Evolutionary conservation across 2,888 invertebrate genomes (phyloP).

Genomic region (Operophtera brumata): DNA sequence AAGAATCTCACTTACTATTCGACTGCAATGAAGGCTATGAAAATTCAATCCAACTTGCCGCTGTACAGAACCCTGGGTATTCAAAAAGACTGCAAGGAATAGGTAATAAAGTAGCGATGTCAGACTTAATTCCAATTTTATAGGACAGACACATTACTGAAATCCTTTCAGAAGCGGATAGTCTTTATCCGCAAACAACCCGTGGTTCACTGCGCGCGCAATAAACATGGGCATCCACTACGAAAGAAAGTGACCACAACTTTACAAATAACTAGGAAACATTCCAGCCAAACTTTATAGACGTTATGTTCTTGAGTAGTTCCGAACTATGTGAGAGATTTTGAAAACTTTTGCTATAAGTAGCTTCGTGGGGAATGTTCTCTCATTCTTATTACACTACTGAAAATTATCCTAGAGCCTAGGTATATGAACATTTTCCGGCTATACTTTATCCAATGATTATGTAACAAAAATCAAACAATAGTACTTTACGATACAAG

Average conservation of each 20-base stretch:
- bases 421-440: no score
- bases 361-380: conserved; percentile 9
- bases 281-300: conserved; percentile 20
- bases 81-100: conserved; percentile 15
- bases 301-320: conserved; percentile 18
- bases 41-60: conserved; percentile 15
- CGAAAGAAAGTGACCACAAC: conserved; percentile 23
- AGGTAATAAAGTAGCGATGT: conserved; percentile 21
- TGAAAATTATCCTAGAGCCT: not conserved
- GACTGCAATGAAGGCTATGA: conserved; percentile 17
- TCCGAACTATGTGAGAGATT: conserved; percentile 11
- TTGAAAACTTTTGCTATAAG: conserved; percentile 7
- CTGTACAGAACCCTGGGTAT: conserved; percentile 11
- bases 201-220: conserved; percentile 20
- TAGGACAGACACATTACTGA: conserved; percentile 29
- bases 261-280: conserved; percentile 22
- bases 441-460: no score
- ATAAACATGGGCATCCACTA: conserved; percentile 27
- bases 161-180: conserved; percentile 33
- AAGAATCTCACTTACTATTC: conserved; percentile 2
- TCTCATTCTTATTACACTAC: not conserved
- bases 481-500: no score
- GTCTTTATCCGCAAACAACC: conserved; percentile 34
- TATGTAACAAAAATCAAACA: no score
- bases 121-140: conserved; percentile 28